Evolutionary conservation across 2,888 invertebrate genomes (phyloP).

Genomic region (Campoletis raptor): DNA sequence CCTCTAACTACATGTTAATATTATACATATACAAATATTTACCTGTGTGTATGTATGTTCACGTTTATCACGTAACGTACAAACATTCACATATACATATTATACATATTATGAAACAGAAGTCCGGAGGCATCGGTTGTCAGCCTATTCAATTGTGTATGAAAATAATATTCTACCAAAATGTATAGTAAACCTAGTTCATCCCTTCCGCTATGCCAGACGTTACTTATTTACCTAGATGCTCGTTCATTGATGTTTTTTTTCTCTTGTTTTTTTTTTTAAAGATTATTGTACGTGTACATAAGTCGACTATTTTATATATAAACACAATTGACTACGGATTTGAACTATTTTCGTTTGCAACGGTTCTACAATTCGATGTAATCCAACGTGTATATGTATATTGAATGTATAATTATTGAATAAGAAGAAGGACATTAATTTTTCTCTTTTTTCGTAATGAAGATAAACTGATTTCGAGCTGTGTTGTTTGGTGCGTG

Average conservation of each 20-base stretch:
- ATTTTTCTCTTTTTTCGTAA: conserved; percentile 47
- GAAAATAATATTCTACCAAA: conserved; percentile 53
- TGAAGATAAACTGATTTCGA: conserved; percentile 16
- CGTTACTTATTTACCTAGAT: conserved; percentile 48
- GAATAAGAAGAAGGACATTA: conserved; percentile 56
- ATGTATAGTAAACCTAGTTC: conserved; percentile 54
- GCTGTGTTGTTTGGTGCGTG: conserved; percentile 34
- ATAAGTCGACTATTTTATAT: conserved; percentile 63
- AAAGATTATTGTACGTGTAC: conserved; percentile 55
- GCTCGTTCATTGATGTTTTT: conserved; percentile 34
- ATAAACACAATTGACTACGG: conserved; percentile 33
- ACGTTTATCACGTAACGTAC: neutral
- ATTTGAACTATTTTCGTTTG: conserved; percentile 15
- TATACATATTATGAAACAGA: conserved; percentile 24
- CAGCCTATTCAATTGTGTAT: conserved; percentile 60
- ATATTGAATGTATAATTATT: conserved; percentile 61
- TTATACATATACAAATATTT: conserved; percentile 37
- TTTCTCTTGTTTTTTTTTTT: conserved; percentile 27
- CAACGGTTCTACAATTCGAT: conserved; percentile 51
- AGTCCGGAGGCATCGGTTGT: conserved; percentile 38
- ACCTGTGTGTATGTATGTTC: conserved; percentile 38
- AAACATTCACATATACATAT: conserved; percentile 42
- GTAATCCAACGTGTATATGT: conserved; percentile 65
- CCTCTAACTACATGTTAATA: conserved; percentile 69
- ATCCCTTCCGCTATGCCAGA: conserved; percentile 58